Evolutionary conservation across 2,797 vertebrate species (phyloP), one percentile per base, ranked within the genome.

Genomic region (Micrastur ruficollis): DNA sequence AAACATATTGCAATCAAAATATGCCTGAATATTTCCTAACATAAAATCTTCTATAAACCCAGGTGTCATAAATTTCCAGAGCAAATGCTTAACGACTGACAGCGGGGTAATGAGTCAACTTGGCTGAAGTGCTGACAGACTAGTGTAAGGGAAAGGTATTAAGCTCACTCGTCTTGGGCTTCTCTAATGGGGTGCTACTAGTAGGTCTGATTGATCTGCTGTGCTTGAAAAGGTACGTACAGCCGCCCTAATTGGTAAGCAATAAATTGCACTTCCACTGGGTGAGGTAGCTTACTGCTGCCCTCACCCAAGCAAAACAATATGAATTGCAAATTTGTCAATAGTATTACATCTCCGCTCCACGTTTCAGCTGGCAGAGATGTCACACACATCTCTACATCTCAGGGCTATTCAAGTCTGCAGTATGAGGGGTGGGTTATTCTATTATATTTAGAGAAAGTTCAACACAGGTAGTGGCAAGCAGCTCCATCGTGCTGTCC

Each of bases 391-490:
- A 80, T 81, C 31, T 58, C 32, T 71, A 12, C 6, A 18, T 44
- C 14, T 50, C 53, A 46, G 11, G 40, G 31, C 13, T 75, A 9
- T 32, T 58, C 32, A 70, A 18, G 27, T 70, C 27, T 56, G 36
- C 42, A 68, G 5, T 72, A 12, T 12, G 18, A 67, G 65, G 56
- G 38, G 8, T 0, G 0, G 11, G 6, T 23, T 72, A 50, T 42
- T 63, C 8, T 68, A 29, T 49, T 65, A 14, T 13, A 47, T 86
- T 74, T 62, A 71, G 20, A 75, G 18, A n/a, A 44, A 38, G 11
- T 40, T 70, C 25, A 44, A 7, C 36, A 61, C 36, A 27, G 14
- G 20, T 6, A 46, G 46, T 14, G 12, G 34, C 25, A 71, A 31
- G 40, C 14, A 79, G 26, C 11, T 66, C 36, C 36, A 10, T 26